A percentile compares a stretch with the other conserved stretches of the same genome.
phyloP scores from a whole-genome alignment of 2,888 invertebrate genomes.

The Cheilosia soror region DNA sequence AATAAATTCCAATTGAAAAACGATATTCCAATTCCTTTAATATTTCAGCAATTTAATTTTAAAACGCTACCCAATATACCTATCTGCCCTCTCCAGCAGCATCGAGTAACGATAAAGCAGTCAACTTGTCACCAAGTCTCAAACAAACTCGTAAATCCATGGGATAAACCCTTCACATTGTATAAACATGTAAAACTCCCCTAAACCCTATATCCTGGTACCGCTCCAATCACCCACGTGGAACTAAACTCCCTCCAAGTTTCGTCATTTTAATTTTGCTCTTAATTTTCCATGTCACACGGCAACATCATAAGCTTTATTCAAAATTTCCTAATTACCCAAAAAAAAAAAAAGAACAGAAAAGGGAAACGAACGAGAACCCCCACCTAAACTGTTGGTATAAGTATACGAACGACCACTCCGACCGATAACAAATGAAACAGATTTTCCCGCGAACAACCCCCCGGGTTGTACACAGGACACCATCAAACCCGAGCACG shows the following conservation, averaged over 20 bases:
- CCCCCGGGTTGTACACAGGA: not conserved
- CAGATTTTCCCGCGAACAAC: constrained; percentile 52
- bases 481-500: constrained; percentile 27
- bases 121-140: constrained; percentile 27
- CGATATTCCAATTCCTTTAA: too few relatives aligned
- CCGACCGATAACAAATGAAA: constrained; percentile 66
- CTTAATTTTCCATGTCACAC: constrained; percentile 39
- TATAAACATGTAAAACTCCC: constrained; percentile 6
- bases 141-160: constrained; percentile 28
- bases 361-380: constrained; percentile 14
- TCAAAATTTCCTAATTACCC: constrained; percentile 58
- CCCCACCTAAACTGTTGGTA: constrained; percentile 4
- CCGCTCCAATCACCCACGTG: not conserved
- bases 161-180: constrained; percentile 4
- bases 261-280: constrained; percentile 32
- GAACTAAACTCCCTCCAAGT: constrained; percentile 16
- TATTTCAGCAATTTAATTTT: too few relatives aligned
- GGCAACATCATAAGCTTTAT: constrained; percentile 50
- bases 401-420: constrained; percentile 1
- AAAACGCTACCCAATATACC: not conserved
- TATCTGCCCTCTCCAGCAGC: not conserved
- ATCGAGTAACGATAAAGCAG: constrained; percentile 6
- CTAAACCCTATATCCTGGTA: not conserved
- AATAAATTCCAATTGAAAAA: too few relatives aligned
- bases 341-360: constrained; percentile 22